These are phyloP conservation scores for Dascyllus trimaculatus DNA, from an alignment of 2,113 vertebrate genomes.

Conservation along the genomic window DNA sequence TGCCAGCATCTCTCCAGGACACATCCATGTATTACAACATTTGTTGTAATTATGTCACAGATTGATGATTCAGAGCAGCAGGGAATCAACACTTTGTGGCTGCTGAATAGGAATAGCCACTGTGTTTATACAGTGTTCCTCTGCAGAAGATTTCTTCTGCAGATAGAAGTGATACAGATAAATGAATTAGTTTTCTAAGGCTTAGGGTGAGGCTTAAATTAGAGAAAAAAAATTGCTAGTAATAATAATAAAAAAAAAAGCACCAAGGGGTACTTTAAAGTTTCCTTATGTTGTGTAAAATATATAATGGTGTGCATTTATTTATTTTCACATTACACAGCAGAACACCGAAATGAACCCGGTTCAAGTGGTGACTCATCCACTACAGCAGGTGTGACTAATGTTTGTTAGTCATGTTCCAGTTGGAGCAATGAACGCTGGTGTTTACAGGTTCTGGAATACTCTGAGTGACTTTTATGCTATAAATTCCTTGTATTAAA, in stretches of 20 bases:
- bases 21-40: slow-evolving; percentile 3
- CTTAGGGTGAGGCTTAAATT: neutral
- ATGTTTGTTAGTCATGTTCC: too few species aligned
- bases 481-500: too few species aligned
- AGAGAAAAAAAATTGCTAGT: neutral
- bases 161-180: neutral
- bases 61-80: slow-evolving; percentile 18
- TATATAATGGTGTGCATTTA: neutral
- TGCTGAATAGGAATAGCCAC: neutral
- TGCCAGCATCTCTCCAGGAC: neutral
- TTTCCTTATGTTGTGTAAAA: neutral
- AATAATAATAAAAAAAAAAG: neutral
- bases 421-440: too few species aligned
- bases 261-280: neutral
- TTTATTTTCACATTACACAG: neutral
- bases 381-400: neutral
- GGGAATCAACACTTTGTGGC: slow-evolving; percentile 7
- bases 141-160: neutral
- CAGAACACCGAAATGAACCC: neutral
- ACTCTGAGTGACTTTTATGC: too few species aligned
- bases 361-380: neutral
- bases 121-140: neutral
- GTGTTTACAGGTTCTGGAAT: too few species aligned
- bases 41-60: slow-evolving; percentile 12
- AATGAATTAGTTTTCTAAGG: neutral